Conservation (phyloP, 2,888 invertebrate genomes). For the Parnassius apollo region DNA sequence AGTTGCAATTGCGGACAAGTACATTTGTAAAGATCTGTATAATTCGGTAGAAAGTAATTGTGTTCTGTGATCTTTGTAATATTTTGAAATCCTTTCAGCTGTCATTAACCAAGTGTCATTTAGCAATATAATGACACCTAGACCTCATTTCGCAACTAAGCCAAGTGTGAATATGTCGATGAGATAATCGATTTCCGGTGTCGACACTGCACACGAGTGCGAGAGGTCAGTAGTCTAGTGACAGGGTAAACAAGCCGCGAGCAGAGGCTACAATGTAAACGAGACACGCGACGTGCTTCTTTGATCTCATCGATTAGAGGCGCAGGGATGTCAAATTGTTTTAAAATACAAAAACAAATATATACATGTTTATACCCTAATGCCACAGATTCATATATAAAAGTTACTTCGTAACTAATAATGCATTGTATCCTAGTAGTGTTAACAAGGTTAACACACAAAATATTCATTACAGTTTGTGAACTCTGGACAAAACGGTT, state of each 20-base stretch:
- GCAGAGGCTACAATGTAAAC: constrained; percentile 72
- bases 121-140: not conserved
- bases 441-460: no score
- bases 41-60: no score
- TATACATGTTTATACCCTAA: no score
- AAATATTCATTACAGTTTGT: no score
- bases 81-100: not conserved
- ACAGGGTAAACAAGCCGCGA: constrained; percentile 55
- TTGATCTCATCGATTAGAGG: constrained; percentile 60
- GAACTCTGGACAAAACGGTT: no score
- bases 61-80: no score
- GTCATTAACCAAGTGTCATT: not conserved
- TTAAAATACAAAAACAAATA: constrained; percentile 1
- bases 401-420: no score
- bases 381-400: no score
- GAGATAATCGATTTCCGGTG: constrained; percentile 54
- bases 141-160: constrained; percentile 5
- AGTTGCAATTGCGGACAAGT: not conserved
- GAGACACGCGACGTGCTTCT: constrained; percentile 59
- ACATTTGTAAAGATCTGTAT: not conserved
- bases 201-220: constrained; percentile 33
- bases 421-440: no score
- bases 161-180: constrained; percentile 26
- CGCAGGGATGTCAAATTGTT: constrained; percentile 51
- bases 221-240: constrained; percentile 61